A percentile compares a stretch with the other conserved stretches of the same genome.
These are phyloP conservation scores for Macrosiphum euphorbiae DNA, from an alignment of 2,888 invertebrate genomes.

Conservation along the genomic window DNA sequence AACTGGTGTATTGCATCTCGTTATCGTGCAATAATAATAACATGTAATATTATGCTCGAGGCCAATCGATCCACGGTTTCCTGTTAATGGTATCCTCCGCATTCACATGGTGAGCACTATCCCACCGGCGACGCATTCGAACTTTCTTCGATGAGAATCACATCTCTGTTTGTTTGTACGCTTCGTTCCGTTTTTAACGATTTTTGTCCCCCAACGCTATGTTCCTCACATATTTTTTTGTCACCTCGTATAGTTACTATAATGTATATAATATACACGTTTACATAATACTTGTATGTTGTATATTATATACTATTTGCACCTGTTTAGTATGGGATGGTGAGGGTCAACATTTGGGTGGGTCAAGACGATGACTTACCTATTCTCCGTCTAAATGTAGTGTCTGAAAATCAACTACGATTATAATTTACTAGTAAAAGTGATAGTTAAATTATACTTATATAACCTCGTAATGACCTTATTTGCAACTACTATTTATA, in stretches of 20 bases:
- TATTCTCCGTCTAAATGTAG: not conserved
- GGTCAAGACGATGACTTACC: conserved; percentile 24
- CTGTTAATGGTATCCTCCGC: conserved; percentile 59
- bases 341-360: conserved; percentile 49
- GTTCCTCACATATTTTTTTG: not conserved
- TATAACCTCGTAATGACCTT: conserved; percentile 59
- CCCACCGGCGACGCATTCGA: not conserved
- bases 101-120: conserved; percentile 55
- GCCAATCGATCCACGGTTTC: conserved; percentile 55
- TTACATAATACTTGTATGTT: not conserved
- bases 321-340: not conserved
- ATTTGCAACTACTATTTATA: conserved; percentile 49
- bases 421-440: conserved; percentile 30
- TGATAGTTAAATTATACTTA: conserved; percentile 19
- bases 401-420: not conserved
- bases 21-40: conserved; percentile 1
- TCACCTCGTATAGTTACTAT: no score
- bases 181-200: conserved; percentile 5
- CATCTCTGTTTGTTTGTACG: not conserved
- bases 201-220: not conserved
- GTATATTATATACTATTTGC: not conserved
- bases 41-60: conserved; percentile 8
- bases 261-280: not conserved
- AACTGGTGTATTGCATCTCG: not conserved
- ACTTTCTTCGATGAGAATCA: conserved; percentile 29